These are phyloP conservation scores for Drosophila sordidula DNA, from an alignment of 2,888 invertebrate species.

Conservation along the genomic window DNA sequence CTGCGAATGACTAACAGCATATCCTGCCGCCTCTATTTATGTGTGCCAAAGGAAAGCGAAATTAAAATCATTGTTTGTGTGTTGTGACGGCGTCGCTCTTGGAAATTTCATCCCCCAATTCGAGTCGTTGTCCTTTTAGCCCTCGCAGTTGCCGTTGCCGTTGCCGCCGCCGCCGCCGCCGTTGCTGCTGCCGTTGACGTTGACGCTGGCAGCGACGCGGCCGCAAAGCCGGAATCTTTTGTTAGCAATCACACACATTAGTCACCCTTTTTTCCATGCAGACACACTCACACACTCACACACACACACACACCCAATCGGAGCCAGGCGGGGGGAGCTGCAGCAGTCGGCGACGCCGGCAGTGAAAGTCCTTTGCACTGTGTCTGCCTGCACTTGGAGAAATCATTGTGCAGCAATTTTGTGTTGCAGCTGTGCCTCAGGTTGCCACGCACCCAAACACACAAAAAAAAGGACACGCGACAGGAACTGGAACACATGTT, in stretches of 20 bases:
- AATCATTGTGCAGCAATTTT: conserved; percentile 53
- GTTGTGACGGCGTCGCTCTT: conserved; percentile 62
- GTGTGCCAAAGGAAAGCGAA: conserved; percentile 83
- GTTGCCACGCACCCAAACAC: conserved; percentile 35
- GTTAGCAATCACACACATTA: conserved; percentile 84
- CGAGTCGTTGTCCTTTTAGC: conserved; percentile 83
- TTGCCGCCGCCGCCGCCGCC: conserved; percentile 34
- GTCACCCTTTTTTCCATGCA: conserved; percentile 83
- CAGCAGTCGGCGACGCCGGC: conserved; percentile 50
- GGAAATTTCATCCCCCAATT: conserved; percentile 80
- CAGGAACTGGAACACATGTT: conserved; percentile 65
- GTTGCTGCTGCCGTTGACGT: conserved; percentile 13
- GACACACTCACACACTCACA: conserved; percentile 31
- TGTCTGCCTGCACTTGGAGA: conserved; percentile 71
- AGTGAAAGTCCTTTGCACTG: conserved; percentile 83
- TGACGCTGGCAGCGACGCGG: conserved; percentile 33
- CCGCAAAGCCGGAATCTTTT: conserved; percentile 82
- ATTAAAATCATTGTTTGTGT: conserved; percentile 79
- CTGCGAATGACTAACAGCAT: conserved; percentile 85
- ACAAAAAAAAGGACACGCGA: conserved; percentile 46
- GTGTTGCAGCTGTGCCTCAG: conserved; percentile 59
- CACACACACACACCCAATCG: conserved; percentile 3
- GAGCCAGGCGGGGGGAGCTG: conserved; percentile 44
- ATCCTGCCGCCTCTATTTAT: conserved; percentile 84
- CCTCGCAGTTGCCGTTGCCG: conserved; percentile 48